Evolutionary conservation across 2,113 vertebrate species (phyloP), one percentile per base, ranked within the genome.

Genomic region (Saccopteryx bilineata): DNA sequence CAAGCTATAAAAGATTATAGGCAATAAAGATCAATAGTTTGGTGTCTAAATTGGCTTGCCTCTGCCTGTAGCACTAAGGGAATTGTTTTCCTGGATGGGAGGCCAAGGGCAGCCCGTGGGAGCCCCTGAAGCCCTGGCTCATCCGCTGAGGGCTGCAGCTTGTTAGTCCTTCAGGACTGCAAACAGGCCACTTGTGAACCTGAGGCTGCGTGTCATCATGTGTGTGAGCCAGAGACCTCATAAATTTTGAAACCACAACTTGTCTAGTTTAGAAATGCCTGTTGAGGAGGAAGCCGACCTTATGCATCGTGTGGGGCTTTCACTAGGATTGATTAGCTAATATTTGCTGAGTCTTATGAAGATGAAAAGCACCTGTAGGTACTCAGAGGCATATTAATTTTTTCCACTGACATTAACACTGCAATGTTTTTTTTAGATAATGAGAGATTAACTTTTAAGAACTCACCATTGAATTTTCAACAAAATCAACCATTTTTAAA

Each of bases 281-380:
- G 2, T 63, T 81, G 61, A 96, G 93, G 69, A 74, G 0, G 1
- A 31, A 2, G 78, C 68, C 0, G 0, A 83, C 88, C 60, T 93
- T 80, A 31, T 24, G 33, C 24, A 4, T 81, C 92, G 75, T 75
- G 18, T 24, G 52, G 58, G 28, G n/a, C 75, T 94, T 90, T 95
- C 52, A 66, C 78, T 91, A 89, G 23, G 68, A 79, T 95, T 96
- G 85, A 96, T 95, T 92, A 96, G 58, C 60, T 94, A 95, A 56
- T 96, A 88, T 66, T 90, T 95, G 63, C 74, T n/a, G 39, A 86
- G 58, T 79, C 91, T 94, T 89, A 88, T 94, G 88, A 96, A 87
- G 87, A 93, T 33, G 69, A 76, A 95, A 91, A 54, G n/a, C 31
- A 65, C 28, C 5, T 65, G 28, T n/a, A 65, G 56, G 71, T 88